Base-by-base conservation (phyloP, 2,113 vertebrate genomes). In the Oceanodroma tethys region DNA sequence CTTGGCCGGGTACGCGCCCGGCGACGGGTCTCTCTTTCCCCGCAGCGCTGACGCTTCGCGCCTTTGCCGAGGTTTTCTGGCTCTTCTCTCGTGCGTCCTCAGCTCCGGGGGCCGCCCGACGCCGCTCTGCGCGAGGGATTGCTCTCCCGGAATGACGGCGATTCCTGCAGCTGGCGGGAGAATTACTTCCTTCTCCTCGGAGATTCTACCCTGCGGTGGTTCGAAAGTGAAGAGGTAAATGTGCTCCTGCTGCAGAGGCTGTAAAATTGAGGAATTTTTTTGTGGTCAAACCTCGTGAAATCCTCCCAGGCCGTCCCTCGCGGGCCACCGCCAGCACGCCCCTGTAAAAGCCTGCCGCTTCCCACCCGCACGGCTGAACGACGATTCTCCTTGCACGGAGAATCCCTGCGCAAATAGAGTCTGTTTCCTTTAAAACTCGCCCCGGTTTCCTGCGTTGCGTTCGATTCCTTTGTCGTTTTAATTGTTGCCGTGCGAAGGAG, bases 181-280 rank as follows among this genome's bases (percentile, higher is more conserved):
- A 34, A 38, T 53, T 97, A 96, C 88, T 97, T 96, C 9, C 66
- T 97, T 27, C 90, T 98, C 53, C 92, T 92, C 1, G 94, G 96
- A 29, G 95, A 97, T 4, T 97, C 91, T 21, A 73, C 76, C 18
- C 90, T 97, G 56, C 94, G 82, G 53, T 96, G 97, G 92, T 97
- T 97, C 40, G 53, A 76, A 55, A 68, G 73, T 58, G 83, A 78
- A 65, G 96, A 97, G 95, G 97, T 97, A 60, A 66, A 80, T 1
- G 10, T 13, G 42, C 7, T 27, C 6, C 67, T 14, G 58, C 45
- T 16, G 23, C 32, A 10, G 53, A 32, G 80, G 26, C 32, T 6
- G 25, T 9, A 29, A 43, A 43, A 30, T 22, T 2, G 27, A 15
- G 47, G 67, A 34, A 42, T 42, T n/a, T 60, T 72, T 43, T 5